Evolutionary conservation across 1,140 invertebrate species (phyloP).

Genomic region (Bombus sylvicola): DNA sequence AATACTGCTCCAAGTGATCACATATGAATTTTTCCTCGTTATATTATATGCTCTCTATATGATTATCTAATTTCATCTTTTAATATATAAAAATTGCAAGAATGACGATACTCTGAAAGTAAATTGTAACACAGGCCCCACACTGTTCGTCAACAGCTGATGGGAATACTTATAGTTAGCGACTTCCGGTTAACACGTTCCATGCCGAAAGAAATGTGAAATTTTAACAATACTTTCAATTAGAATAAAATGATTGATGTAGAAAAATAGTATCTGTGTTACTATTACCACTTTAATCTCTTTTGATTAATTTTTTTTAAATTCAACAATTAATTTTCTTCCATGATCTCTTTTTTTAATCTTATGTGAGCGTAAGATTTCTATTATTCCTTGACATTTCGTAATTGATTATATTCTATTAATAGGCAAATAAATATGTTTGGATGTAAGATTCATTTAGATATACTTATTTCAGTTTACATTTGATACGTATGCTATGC

Average conservation of each 20-base stretch:
- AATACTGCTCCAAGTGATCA: neutral
- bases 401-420: too few species aligned
- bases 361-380: neutral
- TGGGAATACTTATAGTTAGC: neutral
- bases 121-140: neutral
- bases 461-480: neutral
- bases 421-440: too few species aligned
- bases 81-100: neutral
- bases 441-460: too few species aligned
- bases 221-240: neutral
- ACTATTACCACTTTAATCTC: neutral
- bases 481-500: too few species aligned
- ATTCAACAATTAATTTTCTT: neutral
- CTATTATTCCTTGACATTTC: neutral
- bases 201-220: neutral
- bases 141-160: neutral
- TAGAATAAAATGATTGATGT: too few species aligned
- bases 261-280: neutral
- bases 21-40: slow-evolving; percentile 11
- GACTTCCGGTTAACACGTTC: neutral
- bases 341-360: neutral
- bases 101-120: neutral
- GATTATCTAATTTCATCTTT: too few species aligned
- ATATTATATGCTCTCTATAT: neutral
- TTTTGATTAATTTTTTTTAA: neutral